phyloP scores from a whole-genome alignment of 1,140 invertebrate species.

The Trichonephila clavipes region DNA sequence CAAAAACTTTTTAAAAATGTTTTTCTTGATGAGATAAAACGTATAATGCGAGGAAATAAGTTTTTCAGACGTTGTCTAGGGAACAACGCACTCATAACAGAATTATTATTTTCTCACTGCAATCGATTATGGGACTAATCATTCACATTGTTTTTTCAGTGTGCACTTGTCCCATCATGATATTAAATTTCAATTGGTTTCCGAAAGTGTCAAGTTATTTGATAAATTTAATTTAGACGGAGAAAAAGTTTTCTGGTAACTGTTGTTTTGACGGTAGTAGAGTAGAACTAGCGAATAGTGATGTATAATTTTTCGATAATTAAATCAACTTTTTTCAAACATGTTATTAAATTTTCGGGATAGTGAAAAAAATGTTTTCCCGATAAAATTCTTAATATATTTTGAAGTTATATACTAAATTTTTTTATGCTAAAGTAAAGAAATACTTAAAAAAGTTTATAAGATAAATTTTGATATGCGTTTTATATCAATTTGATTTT shows the following conservation, averaged over 20 bases:
- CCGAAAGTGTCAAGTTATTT: background rate
- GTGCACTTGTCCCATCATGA: background rate
- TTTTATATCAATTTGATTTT: background rate
- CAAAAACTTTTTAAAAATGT: slow-evolving; percentile 21
- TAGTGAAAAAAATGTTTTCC: too few relatives aligned
- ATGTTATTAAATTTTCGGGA: background rate
- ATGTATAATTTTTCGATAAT: background rate
- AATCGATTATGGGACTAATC: slow-evolving; percentile 66
- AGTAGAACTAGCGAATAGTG: background rate
- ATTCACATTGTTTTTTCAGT: background rate
- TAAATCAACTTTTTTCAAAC: background rate
- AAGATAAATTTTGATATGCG: too few relatives aligned
- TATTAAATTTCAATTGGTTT: slow-evolving; percentile 42
- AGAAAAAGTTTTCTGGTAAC: background rate
- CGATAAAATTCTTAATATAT: too few relatives aligned
- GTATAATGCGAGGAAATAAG: background rate
- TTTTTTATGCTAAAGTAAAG: too few relatives aligned
- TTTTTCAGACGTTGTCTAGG: slow-evolving; percentile 63
- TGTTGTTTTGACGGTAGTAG: background rate
- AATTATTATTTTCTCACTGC: slow-evolving; percentile 62
- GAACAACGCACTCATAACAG: slow-evolving; percentile 69
- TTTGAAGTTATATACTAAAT: too few relatives aligned
- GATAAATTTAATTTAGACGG: slow-evolving; percentile 16
- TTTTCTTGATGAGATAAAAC: background rate
- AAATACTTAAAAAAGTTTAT: too few relatives aligned